phyloP scores from a whole-genome alignment of 2,888 invertebrate species.

The Octonoba sinensis region DNA sequence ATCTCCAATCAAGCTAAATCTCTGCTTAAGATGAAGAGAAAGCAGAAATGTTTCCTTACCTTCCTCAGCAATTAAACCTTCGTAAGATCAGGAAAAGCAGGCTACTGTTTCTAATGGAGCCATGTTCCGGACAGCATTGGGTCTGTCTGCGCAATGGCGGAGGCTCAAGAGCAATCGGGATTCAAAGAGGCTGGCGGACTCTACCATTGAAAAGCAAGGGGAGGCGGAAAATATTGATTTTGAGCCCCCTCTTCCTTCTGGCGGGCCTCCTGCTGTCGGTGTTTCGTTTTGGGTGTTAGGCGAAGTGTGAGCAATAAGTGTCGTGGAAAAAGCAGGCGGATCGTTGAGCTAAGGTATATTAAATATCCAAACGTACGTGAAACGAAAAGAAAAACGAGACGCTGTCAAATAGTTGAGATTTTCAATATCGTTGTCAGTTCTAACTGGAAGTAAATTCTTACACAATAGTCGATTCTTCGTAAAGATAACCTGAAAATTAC shows the following conservation, averaged over 20 bases:
- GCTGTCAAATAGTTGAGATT: neutral
- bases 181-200: slow-evolving; percentile 33
- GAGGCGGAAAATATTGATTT: slow-evolving; percentile 55
- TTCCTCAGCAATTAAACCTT: slow-evolving; percentile 3
- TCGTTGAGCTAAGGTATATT: slow-evolving; percentile 23
- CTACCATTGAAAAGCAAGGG: slow-evolving; percentile 41
- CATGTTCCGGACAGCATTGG: slow-evolving; percentile 26
- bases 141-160: slow-evolving; percentile 49
- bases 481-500: no score
- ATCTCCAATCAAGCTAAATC: no score
- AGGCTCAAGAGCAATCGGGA: slow-evolving; percentile 44
- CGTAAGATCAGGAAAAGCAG: slow-evolving; percentile 1
- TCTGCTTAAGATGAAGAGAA: no score
- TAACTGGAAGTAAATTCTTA: no score
- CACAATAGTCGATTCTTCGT: no score
- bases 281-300: slow-evolving; percentile 46
- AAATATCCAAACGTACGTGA: slow-evolving; percentile 16
- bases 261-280: slow-evolving; percentile 19
- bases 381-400: neutral
- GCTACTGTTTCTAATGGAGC: neutral
- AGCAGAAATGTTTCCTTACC: slow-evolving; percentile 18
- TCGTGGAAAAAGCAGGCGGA: slow-evolving; percentile 18
- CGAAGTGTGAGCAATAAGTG: slow-evolving; percentile 36
- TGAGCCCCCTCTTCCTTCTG: slow-evolving; percentile 12
- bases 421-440: no score